Evolutionary conservation across 2,113 vertebrate species (phyloP).

Genomic region (Vombatus ursinus): DNA sequence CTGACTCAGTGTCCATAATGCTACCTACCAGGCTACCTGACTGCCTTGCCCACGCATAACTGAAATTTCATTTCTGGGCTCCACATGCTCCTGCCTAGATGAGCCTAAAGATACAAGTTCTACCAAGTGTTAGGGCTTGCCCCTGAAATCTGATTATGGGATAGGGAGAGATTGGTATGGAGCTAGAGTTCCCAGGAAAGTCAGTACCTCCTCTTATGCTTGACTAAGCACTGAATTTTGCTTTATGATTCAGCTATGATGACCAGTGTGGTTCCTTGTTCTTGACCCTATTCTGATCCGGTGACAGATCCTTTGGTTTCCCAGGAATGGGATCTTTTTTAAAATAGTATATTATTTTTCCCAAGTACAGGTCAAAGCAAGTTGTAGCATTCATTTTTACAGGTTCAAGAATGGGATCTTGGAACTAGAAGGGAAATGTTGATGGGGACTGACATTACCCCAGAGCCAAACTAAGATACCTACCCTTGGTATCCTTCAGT

Average conservation of each 20-base stretch:
- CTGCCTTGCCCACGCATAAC: neutral
- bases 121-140: neutral
- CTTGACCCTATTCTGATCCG: neutral
- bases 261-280: neutral
- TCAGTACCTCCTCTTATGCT: neutral
- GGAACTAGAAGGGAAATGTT: neutral
- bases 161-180: neutral
- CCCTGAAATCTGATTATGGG: slow-evolving; percentile 1
- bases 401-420: neutral
- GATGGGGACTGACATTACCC: slow-evolving; percentile 5
- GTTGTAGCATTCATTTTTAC: too few relatives aligned
- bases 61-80: neutral
- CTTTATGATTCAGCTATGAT: neutral
- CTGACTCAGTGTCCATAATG: neutral
- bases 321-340: neutral
- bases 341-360: too few relatives aligned
- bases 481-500: slow-evolving; percentile 3
- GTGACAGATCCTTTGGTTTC: neutral
- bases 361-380: too few relatives aligned
- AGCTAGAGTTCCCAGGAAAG: slow-evolving; percentile 24
- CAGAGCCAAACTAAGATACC: neutral
- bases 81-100: neutral
- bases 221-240: neutral
- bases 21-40: neutral
- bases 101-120: neutral